A percentile compares a stretch with the other conserved stretches of the same genome.
These are phyloP conservation scores for Pseudomyrmex dendroicus DNA, from an alignment of 1,140 invertebrate genomes.

Conservation along the genomic window DNA sequence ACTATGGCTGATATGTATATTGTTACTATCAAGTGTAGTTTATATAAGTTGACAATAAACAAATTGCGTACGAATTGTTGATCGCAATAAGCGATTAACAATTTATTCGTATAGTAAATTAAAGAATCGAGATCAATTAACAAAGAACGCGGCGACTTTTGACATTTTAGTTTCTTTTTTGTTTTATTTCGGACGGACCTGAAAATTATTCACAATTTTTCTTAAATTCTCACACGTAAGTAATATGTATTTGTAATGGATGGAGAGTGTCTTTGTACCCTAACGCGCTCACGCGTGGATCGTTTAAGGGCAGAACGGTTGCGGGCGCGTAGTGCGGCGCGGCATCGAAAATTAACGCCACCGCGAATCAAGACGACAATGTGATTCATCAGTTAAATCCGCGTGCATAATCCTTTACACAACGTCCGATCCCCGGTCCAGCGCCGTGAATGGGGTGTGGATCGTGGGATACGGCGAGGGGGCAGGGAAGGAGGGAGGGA, in stretches of 20 bases:
- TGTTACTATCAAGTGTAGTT: no score
- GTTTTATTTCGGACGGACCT: no score
- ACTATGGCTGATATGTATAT: slow-evolving; percentile 6
- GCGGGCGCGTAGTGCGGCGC: slow-evolving; percentile 35
- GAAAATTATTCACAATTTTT: background rate
- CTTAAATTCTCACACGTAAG: background rate
- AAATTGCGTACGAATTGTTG: background rate
- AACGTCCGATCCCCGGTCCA: slow-evolving; percentile 72
- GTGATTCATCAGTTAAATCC: slow-evolving; percentile 86
- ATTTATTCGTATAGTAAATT: slow-evolving; percentile 4
- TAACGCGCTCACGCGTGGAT: background rate
- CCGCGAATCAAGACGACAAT: slow-evolving; percentile 86
- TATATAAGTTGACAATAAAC: background rate
- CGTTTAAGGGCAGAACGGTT: slow-evolving; percentile 26
- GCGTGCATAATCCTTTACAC: slow-evolving; percentile 85
- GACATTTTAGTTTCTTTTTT: background rate
- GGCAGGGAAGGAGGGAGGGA: background rate
- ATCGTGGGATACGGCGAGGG: slow-evolving; percentile 38
- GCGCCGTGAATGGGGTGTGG: slow-evolving; percentile 48
- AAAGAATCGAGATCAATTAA: background rate
- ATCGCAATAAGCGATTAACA: background rate
- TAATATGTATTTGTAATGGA: background rate
- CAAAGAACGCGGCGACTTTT: background rate
- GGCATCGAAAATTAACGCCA: slow-evolving; percentile 84
- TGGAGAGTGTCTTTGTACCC: slow-evolving; percentile 26